A percentile compares a stretch with the other conserved stretches of the same genome.
phyloP scores from a whole-genome alignment of 2,888 invertebrate species.

The Biston stratarius region DNA sequence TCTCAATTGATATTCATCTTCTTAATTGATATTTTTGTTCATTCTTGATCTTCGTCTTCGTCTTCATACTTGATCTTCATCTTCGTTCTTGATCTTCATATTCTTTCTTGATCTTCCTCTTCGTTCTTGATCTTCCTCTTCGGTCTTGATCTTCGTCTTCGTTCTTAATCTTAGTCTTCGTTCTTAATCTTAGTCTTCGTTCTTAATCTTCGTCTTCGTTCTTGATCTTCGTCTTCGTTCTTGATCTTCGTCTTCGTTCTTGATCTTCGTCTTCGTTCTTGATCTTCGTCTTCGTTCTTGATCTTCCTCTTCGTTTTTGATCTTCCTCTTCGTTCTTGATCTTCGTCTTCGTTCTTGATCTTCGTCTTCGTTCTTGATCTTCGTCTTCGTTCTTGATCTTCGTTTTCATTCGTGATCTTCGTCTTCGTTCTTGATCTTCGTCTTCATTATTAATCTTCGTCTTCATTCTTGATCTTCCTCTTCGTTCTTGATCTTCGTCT shows the following conservation, averaged over 20 bases:
- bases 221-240: constrained; percentile 14
- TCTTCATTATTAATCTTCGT: background rate
- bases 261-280: constrained; percentile 4
- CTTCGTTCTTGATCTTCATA: constrained; percentile 6
- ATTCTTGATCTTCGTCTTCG: constrained; percentile 1
- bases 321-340: constrained; percentile 11
- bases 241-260: background rate
- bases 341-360: constrained; percentile 4
- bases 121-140: constrained; percentile 6
- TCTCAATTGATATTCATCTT: constrained; percentile 11
- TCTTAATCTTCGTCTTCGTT: constrained; percentile 14
- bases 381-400: constrained; percentile 4
- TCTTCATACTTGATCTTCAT: background rate
- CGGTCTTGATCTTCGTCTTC: background rate
- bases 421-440: too few species aligned
- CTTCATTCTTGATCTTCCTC: constrained; percentile 11
- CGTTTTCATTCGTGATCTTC: constrained; percentile 8
- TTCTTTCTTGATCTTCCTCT: constrained; percentile 10
- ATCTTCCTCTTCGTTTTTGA: background rate
- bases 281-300: constrained; percentile 3
- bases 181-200: constrained; percentile 4
- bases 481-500: constrained; percentile 1
- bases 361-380: constrained; percentile 2
- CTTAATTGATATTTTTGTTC: background rate
- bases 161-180: constrained; percentile 11